Base-by-base conservation (phyloP, 2,888 invertebrate genomes). In the Cheilosia vernalis region DNA sequence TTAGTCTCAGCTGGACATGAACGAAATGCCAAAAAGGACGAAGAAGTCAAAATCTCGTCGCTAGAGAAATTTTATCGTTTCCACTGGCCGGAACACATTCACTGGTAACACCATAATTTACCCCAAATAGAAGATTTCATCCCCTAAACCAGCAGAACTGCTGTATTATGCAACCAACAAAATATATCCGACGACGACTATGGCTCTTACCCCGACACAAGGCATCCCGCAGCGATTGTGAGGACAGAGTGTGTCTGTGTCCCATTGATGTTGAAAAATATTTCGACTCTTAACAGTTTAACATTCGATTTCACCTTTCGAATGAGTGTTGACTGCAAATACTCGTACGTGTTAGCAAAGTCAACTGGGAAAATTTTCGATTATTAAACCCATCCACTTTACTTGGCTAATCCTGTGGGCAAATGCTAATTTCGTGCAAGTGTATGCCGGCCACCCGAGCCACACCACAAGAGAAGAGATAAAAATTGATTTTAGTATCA, bases 401-500 rank as follows among this genome's bases (percentile, higher is more conserved):
- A 24, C 37, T 40, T 10, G 37, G 10, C 27, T 40, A 37, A 47
- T 66, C 51, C 51, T 66, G 37, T 19, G 42, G 67, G 55, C 55
- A 55, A 67, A 55, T 55, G 67, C 55, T 66, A 66, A 66, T 66
- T 66, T 66, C 51, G 51, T 53, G 37, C 53, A 66, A 37, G 33
- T 49, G 33, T 49, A 49, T 49, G 10, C 19, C 15, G 17, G 27
- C 24, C 42, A 27, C 44, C 24, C 60, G 15, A 15, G 9, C 15
- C 37, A 5, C 42, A 17, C 15, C 42, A 53, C 2, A 67, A 6
- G 19, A 55, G 55, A 42, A 67, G 55, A 67, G 55, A 67, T 67
- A 67, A 67, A 67, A 67, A 44, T 55, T 55, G 67, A 53, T 67
- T 67, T 55, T 17, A 67, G 67, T 55, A 67, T 67, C 67, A 67